phyloP scores from a whole-genome alignment of 1,140 invertebrate species.

The Magallana gigas region DNA sequence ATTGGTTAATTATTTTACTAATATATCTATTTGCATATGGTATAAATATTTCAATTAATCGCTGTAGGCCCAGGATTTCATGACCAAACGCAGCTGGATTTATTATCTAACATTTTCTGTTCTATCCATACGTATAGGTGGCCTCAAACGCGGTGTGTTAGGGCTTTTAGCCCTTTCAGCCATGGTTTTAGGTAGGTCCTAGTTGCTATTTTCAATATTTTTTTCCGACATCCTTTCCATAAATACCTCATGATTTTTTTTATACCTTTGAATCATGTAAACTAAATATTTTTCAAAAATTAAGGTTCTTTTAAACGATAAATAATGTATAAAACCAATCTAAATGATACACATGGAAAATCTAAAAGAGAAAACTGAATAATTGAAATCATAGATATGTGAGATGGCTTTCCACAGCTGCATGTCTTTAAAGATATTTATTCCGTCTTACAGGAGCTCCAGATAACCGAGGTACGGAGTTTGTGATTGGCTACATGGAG shows the following conservation, averaged over 20 bases:
- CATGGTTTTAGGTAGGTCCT: not conserved
- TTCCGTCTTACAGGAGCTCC: constrained; percentile 32
- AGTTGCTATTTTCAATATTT: not conserved
- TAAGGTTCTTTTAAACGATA: not conserved
- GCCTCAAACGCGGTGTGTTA: not conserved
- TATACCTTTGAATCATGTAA: not conserved
- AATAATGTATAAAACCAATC: no score
- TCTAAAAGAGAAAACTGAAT: no score
- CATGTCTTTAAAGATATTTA: not conserved
- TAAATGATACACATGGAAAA: no score
- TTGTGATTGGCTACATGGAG: constrained; percentile 54
- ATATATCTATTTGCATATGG: no score
- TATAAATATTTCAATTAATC: no score
- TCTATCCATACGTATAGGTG: not conserved
- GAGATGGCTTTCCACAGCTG: not conserved
- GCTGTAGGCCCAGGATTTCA: no score
- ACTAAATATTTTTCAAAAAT: not conserved
- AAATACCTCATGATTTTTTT: no score
- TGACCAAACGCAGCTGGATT: no score
- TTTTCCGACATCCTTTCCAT: no score
- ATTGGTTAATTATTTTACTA: no score
- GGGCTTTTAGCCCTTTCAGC: not conserved
- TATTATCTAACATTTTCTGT: no score
- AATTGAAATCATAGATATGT: not conserved
- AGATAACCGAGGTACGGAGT: constrained; percentile 55